Base-by-base conservation (phyloP, 1,140 invertebrate species). In the Goniozus legneri region DNA sequence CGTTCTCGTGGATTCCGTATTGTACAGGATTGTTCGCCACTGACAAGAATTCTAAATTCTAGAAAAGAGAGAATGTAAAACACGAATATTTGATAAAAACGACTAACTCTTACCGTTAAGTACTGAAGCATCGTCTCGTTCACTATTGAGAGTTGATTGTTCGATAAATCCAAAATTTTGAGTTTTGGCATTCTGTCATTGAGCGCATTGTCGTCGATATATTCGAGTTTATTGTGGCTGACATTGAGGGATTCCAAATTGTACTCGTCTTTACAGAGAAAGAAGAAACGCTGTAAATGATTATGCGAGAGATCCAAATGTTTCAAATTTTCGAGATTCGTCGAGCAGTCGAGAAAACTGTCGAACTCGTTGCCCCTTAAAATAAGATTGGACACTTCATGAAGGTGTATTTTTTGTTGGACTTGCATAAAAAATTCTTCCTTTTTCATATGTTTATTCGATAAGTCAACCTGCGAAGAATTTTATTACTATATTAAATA, bases 71-170 rank as follows among this genome's bases (percentile, higher is more conserved):
- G 4, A 27, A 27, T 27, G 4, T 27, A 27, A 27, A n/a, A n/a
- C n/a, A n/a, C n/a, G n/a, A n/a, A n/a, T n/a, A n/a, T n/a, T n/a
- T n/a, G n/a, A n/a, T n/a, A n/a, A n/a, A n/a, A n/a, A n/a, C n/a
- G n/a, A 42, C 24, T 41, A 36, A n/a, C 14, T 33, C 16, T 32
- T 67, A 75, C 74, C 67, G 59, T 67, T 52, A 76, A 65, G 35
- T 75, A 64, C 41, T 71, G 62, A 10, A 76, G 18, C 69, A 75
- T 75, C 0, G 71, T 71, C 31, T 73, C 69, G 18, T 74, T 75
- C 3, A 76, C 52, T 2, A 69, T 46, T 3, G 52, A 56, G 20
- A 76, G 52, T 54, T 51, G 54, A 37, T 76, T 76, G 34, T 38
- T 69, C 1, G 74, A 76, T 1, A 76, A 50, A 50, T 76, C 74